Conservation (phyloP, 2,888 invertebrate genomes). For the Argynnis bischoffii region DNA sequence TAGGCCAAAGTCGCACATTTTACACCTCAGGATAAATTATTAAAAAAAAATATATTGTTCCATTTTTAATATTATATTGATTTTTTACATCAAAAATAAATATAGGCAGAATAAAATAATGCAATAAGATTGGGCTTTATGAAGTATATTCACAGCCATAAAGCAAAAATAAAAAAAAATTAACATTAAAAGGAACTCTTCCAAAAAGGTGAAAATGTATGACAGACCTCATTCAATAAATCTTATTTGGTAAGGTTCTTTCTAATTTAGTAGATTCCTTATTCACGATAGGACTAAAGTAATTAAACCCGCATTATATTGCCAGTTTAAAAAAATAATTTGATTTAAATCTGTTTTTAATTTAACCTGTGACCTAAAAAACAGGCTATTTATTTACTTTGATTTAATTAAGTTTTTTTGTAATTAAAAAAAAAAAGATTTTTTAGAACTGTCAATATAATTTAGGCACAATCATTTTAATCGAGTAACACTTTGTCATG, state of each 20-base stretch:
- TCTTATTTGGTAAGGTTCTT: slow-evolving; percentile 2
- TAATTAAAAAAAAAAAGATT: neutral
- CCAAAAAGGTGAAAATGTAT: slow-evolving; percentile 14
- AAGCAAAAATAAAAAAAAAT: neutral
- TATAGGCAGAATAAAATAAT: neutral
- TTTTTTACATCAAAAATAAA: too few relatives aligned
- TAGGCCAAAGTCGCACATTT: slow-evolving; percentile 9
- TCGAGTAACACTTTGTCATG: slow-evolving; percentile 9
- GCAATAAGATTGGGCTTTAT: neutral
- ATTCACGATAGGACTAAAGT: neutral
- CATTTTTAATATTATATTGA: too few relatives aligned
- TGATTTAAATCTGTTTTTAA: too few relatives aligned
- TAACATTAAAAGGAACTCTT: neutral
- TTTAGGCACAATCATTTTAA: neutral
- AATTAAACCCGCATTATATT: neutral
- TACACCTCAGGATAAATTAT: neutral
- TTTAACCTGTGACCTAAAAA: too few relatives aligned
- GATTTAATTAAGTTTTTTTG: neutral
- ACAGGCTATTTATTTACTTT: too few relatives aligned
- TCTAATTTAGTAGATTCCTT: slow-evolving; percentile 15
- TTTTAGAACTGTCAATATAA: slow-evolving; percentile 9
- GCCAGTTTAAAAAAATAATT: neutral
- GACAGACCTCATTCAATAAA: slow-evolving; percentile 10
- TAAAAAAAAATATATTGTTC: too few relatives aligned
- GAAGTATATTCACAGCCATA: slow-evolving; percentile 17